Percentiles rank a stretch among this genome's conserved stretches.
These are phyloP conservation scores for Patiria miniata DNA, from an alignment of 35 echinoderm and acorn worm species.

Conservation along the genomic window DNA sequence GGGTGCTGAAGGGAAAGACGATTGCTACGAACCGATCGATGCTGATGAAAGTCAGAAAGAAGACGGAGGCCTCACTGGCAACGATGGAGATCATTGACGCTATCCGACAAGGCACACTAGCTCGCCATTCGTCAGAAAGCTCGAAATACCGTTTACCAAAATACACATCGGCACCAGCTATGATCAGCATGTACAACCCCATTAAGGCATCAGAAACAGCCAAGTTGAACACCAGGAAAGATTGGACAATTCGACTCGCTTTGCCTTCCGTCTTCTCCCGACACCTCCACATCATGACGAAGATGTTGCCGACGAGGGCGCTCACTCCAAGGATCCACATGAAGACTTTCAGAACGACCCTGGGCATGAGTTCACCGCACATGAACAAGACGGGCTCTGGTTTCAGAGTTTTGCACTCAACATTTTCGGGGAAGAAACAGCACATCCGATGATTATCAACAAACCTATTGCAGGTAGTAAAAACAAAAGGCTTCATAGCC, in stretches of 20 bases:
- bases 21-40: constrained; percentile 65
- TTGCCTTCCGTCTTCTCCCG: constrained; percentile 9
- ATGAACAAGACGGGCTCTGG: not conserved
- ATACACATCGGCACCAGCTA: constrained; percentile 47
- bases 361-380: constrained; percentile 26
- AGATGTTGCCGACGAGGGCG: constrained; percentile 67
- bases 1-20: constrained; percentile 58
- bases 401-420: not conserved
- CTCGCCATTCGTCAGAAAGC: constrained; percentile 41
- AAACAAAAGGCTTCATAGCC: not conserved
- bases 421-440: not conserved
- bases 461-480: not conserved
- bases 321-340: constrained; percentile 58
- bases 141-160: constrained; percentile 50
- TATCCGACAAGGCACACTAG: constrained; percentile 25
- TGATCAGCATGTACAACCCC: constrained; percentile 67
- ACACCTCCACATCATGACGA: constrained; percentile 55
- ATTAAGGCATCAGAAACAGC: constrained; percentile 66
- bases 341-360: constrained; percentile 1
- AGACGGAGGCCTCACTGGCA: constrained; percentile 62
- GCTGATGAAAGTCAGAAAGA: constrained; percentile 59
- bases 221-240: constrained; percentile 49
- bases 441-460: constrained; percentile 12
- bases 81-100: constrained; percentile 52
- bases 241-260: constrained; percentile 40